Evolutionary conservation across 2,113 vertebrate species (phyloP), one percentile per base, ranked within the genome.

Genomic region (Mobula hypostoma): DNA sequence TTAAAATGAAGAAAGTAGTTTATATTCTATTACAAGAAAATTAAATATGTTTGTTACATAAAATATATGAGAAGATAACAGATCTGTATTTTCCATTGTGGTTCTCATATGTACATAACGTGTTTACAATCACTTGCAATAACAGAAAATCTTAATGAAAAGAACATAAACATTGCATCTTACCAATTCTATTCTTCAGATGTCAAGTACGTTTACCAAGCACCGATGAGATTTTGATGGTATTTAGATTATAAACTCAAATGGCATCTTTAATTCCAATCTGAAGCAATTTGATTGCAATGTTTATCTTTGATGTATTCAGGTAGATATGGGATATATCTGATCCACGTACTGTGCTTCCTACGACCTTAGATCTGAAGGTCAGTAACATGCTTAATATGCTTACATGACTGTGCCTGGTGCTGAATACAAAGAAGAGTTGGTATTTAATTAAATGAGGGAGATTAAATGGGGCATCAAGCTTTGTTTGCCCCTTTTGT

Each of bases 361-460:
- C 40, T 48, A 48, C 24, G 70, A 74, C 91, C 91, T 93, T 93
- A 74, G 21, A 76, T 32, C 91, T 72, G 91, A 93, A 93, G 91
- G 32, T 40, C 87, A 92, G 70, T 88, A 88, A 70, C 68, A 24
- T 48, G 90, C 40, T 93, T 74, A 48, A 93, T 93, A 36, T 24
- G 90, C 91, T 93, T 93, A 8, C 36, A 48, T 93, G 91, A 72
- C 70, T 93, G 91, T 76, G 12, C 56, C 19, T 40, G 56, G 91
- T 74, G 24, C 91, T 93, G 91, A 93, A 76, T 93, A 93, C 91
- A 93, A 93, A 74, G 40, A 93, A 48, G 21, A 74, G 40, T 93
- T 74, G 74, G 85, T 29, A 68, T 90, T 90, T 90, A 90, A 90
- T 90, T 66, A 66, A 32, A 5, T 68, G 85, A 90, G 12, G 58